Evolutionary conservation across 2,113 vertebrate species (phyloP).

Genomic region (Pseudopodoces humilis): DNA sequence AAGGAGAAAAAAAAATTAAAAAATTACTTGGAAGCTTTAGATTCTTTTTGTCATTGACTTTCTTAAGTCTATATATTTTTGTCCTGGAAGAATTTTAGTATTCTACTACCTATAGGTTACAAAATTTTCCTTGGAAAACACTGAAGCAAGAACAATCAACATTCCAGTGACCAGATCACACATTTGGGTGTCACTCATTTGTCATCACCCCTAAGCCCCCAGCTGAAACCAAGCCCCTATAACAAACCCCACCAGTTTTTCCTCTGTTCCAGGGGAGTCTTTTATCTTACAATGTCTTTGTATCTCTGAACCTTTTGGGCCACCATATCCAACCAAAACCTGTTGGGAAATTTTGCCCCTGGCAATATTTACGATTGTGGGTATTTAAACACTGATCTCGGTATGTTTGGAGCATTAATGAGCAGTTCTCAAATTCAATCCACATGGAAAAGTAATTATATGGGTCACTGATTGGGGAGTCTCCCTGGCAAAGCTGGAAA

Average conservation of each 20-base stretch:
- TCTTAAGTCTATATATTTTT: background rate
- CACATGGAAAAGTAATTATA: background rate
- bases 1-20: background rate
- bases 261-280: background rate
- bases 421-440: background rate
- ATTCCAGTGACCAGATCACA: background rate
- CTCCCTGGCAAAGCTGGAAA: background rate
- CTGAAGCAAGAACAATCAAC: background rate
- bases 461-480: constrained; percentile 4
- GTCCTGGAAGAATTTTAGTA: background rate
- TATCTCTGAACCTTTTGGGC: background rate
- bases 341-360: background rate
- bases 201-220: too few relatives aligned
- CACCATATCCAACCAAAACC: background rate
- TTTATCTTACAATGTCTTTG: background rate
- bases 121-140: background rate
- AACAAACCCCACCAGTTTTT: background rate
- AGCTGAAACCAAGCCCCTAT: background rate
- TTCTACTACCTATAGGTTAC: background rate
- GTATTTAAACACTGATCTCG: background rate
- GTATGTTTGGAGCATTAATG: background rate
- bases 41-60: background rate
- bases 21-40: background rate
- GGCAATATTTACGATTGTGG: background rate
- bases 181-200: background rate